Percentiles rank a stretch among this genome's conserved stretches.
Conservation (phyloP, 2,797 vertebrate genomes). For the Pyrocephalus nanus region DNA sequence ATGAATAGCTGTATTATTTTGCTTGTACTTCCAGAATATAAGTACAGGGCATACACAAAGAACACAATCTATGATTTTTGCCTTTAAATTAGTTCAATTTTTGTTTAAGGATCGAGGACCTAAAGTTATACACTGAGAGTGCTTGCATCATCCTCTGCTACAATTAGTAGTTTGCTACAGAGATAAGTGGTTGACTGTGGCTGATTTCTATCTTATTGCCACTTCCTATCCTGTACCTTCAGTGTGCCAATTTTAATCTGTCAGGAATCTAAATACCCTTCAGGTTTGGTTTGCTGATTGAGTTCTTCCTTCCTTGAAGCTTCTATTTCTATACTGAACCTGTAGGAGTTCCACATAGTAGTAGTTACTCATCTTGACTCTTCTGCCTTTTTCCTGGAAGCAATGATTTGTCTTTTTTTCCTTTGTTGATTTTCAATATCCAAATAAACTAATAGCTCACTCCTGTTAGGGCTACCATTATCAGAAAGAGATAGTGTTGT, state of each 20-base stretch:
- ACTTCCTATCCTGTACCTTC: not conserved
- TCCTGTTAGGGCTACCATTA: not conserved
- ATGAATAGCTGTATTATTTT: not conserved
- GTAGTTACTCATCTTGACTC: not conserved
- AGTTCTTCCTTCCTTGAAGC: not conserved
- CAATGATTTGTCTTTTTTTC: not conserved
- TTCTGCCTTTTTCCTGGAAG: not conserved
- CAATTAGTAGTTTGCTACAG: not conserved
- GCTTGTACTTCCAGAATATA: not conserved
- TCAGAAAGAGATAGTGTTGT: not conserved
- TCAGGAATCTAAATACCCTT: not conserved
- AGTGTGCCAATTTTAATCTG: not conserved
- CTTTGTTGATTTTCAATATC: not conserved
- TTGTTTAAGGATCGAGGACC: not conserved
- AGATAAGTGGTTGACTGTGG: not conserved
- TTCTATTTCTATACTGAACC: not conserved
- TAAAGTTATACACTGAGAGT: not conserved
- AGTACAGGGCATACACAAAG: not conserved
- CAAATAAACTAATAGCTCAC: not conserved
- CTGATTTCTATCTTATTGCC: not conserved
- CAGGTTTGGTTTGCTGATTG: not conserved
- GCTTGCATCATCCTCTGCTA: not conserved
- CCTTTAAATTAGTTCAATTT: not conserved
- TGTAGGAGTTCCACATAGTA: not conserved
- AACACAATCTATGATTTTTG: not conserved